Percentiles rank a stretch among this genome's conserved stretches.
Evolutionary conservation across 2,888 invertebrate species (phyloP).

Genomic region (Herminia tarsipennalis): DNA sequence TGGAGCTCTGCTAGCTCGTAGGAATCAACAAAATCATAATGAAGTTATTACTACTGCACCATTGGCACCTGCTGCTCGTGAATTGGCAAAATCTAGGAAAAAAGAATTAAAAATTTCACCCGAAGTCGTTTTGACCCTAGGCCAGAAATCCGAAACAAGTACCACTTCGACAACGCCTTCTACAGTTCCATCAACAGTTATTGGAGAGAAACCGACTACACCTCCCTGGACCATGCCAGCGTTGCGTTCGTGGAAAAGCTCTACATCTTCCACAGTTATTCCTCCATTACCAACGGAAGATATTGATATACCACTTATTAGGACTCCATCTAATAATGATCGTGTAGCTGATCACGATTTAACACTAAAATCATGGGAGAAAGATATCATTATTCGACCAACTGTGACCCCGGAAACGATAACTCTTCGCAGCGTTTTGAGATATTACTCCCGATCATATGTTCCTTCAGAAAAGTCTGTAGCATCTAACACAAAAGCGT

Average conservation of each 20-base stretch:
- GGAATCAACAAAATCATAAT: conserved; percentile 55
- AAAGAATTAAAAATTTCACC: conserved; percentile 70
- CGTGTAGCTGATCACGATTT: conserved; percentile 64
- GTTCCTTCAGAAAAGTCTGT: conserved; percentile 62
- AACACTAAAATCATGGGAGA: conserved; percentile 74
- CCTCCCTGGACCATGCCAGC: conserved; percentile 85
- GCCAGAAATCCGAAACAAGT: conserved; percentile 58
- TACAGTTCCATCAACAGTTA: conserved; percentile 47
- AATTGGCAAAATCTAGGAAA: conserved; percentile 69
- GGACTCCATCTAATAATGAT: conserved; percentile 65
- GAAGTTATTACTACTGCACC: conserved; percentile 57
- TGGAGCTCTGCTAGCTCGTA: conserved; percentile 59
- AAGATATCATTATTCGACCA: conserved; percentile 71
- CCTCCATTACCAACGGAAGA: conserved; percentile 67
- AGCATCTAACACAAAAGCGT: conserved; percentile 60
- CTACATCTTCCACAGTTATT: conserved; percentile 61
- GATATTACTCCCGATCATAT: conserved; percentile 63
- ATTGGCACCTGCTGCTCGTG: conserved; percentile 59
- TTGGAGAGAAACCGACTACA: conserved; percentile 62
- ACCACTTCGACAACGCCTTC: conserved; percentile 51
- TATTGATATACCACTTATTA: conserved; percentile 60
- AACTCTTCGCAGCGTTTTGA: conserved; percentile 65
- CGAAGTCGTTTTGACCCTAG: conserved; percentile 58
- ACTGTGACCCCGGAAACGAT: conserved; percentile 70
- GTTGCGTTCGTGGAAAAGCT: conserved; percentile 74